Evolutionary conservation across 2,888 invertebrate genomes (phyloP), one percentile per base, ranked within the genome.

Genomic region (Pollenia griseotomentosa): DNA sequence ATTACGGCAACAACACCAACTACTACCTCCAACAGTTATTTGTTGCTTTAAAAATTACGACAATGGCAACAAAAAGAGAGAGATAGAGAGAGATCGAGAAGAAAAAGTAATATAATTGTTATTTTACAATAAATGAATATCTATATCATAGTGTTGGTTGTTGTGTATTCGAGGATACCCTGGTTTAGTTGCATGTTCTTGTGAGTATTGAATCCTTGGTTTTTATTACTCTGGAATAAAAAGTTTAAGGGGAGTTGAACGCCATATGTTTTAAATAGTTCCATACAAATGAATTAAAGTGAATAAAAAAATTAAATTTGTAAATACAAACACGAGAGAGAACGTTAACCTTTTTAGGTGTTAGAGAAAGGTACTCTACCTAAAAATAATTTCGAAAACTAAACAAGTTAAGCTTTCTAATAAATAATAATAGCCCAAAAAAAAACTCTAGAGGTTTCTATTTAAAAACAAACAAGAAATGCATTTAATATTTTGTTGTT

Each of bases 31-130:
- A 48, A 57, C 46, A 74, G 74, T 79, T 83, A 68, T 78, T 86
- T 71, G 71, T 83, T 79, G 78, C 71, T 75, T 75, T 83, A 65
- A 71, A 83, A 86, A 86, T 83, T 57, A 80, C 83, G 79, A 83
- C 75, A 80, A 80, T 46, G 79, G 55, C 61, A 71, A 79, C 14
- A 48, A 59, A 77, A 11, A 40, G 12, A 73, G 14, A 9, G 14
- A 55, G 2, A 68, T 2, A 53, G 4, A 75, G 14, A 9, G 14
- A 42, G 6, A 70, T 7, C 33, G 5, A 75, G 53, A 71, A 79
- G 51, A 59, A 19, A 65, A 79, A 68, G 2, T 66, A 53, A 81
- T 77, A 82, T 83, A 86, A 86, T 86, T 86, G 71, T 86, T 86
- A 86, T 83, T 83, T 79, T 83, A 70, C 79, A 79, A 86, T 83